Evolutionary conservation across 2,113 vertebrate species (phyloP), one percentile per base, ranked within the genome.

Genomic region (Hippocampus zosterae): DNA sequence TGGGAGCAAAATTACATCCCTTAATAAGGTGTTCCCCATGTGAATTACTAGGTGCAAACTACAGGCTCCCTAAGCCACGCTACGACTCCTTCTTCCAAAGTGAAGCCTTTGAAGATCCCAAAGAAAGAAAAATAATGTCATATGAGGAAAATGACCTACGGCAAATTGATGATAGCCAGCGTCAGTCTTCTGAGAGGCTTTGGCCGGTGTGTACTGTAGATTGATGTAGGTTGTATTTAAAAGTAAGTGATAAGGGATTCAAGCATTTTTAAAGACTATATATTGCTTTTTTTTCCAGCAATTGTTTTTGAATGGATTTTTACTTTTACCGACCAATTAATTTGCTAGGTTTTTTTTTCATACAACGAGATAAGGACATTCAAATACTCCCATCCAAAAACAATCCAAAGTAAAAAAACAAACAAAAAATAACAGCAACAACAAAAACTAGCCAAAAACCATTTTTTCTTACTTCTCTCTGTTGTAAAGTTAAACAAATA

Each of bases 41-140:
- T 68, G 81, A 84, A 83, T 86, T 80, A 82, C 78, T 71, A 77
- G 67, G 79, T 86, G 84, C 77, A 75, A 87, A 81, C 71, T 61
- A 73, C 71, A 57, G 23, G 25, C 23, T 57, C 55, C 23, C 72
- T 62, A 48, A 33, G 66, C 40, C 71, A 53, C 41, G 21, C 81
- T 74, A 72, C 68, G 57, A 80, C 69, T 70, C 65, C 19, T 3
- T 9, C 33, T 71, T 11, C 52, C 56, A n/a, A 78, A 68, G 62
- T 15, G 44, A 67, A 68, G 67, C 52, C 75, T 86, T 85, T 84
- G 77, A 81, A 60, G 74, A 3, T 55, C 11, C 3, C 6, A 7
- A 50, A 48, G 2, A 21, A n/a, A 40, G 29, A 46, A n/a, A 23
- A 48, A 21, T 10, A n/a, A n/a, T 40, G 19, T n/a, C 40, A 50